These are phyloP conservation scores for Rhinophrynus dorsalis DNA, from an alignment of 2,797 vertebrate genomes.

Conservation along the genomic window DNA sequence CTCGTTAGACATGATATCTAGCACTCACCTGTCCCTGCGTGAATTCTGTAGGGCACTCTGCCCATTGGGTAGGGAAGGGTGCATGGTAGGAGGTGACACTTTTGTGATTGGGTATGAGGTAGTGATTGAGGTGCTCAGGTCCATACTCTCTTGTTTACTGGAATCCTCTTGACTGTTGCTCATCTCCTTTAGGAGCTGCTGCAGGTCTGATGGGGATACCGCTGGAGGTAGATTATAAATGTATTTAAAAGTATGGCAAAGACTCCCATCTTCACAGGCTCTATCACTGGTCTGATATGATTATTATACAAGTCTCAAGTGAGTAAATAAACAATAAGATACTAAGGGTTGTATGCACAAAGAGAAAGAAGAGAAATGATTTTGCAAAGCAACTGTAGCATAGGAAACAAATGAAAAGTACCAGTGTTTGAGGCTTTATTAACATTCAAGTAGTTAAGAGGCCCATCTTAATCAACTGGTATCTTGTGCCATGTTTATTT, in stretches of 20 bases:
- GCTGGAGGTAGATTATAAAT: conserved; percentile 61
- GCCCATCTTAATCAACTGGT: no score
- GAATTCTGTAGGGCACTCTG: conserved; percentile 91
- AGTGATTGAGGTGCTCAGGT: conserved; percentile 95
- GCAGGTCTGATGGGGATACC: conserved; percentile 95
- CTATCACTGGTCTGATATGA: no score
- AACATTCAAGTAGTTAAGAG: no score
- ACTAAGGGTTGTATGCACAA: no score
- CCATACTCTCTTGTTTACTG: conserved; percentile 93
- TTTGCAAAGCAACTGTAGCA: no score
- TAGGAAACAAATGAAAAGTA: no score
- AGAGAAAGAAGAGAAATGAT: no score
- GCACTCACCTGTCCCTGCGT: conserved; percentile 93
- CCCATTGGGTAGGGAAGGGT: conserved; percentile 92
- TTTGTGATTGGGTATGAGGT: conserved; percentile 94
- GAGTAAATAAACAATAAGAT: no score
- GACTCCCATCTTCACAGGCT: neutral
- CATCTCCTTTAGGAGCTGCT: conserved; percentile 98
- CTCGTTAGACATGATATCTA: neutral
- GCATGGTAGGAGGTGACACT: conserved; percentile 89
- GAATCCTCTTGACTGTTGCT: conserved; percentile 86
- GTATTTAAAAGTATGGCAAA: neutral
- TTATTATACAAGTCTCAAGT: no score
- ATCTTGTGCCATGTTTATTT: no score
- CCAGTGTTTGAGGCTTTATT: no score